These are phyloP conservation scores for Megamerina dolium DNA, from an alignment of 2,888 invertebrate species.

Conservation along the genomic window DNA sequence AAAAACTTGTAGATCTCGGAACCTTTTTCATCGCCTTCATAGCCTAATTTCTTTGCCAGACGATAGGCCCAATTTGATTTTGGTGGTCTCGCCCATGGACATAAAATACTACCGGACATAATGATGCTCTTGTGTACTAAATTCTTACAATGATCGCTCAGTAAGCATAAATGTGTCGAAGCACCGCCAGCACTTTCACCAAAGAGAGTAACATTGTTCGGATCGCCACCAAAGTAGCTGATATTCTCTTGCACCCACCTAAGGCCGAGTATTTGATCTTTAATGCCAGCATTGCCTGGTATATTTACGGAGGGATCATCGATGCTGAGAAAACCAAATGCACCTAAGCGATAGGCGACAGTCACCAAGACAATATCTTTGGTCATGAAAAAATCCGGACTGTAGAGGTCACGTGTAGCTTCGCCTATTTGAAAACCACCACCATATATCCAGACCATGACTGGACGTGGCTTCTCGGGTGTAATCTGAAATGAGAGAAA, in stretches of 20 bases:
- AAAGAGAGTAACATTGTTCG: slow-evolving; percentile 52
- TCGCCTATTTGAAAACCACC: slow-evolving; percentile 51
- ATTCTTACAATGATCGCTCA: slow-evolving; percentile 50
- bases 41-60: slow-evolving; percentile 39
- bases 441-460: slow-evolving; percentile 53
- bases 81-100: slow-evolving; percentile 39
- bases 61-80: slow-evolving; percentile 33
- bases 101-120: slow-evolving; percentile 42
- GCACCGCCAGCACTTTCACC: slow-evolving; percentile 54
- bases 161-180: slow-evolving; percentile 49
- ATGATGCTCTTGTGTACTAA: slow-evolving; percentile 41
- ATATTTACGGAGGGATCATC: slow-evolving; percentile 49
- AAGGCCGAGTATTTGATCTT: slow-evolving; percentile 52
- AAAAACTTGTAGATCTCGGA: slow-evolving; percentile 40
- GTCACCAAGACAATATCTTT: slow-evolving; percentile 51
- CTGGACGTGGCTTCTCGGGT: slow-evolving; percentile 34
- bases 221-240: slow-evolving; percentile 51
- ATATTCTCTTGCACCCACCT: slow-evolving; percentile 53
- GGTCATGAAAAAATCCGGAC: slow-evolving; percentile 51
- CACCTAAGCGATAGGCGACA: slow-evolving; percentile 51
- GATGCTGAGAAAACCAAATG: slow-evolving; percentile 51
- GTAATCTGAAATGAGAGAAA: slow-evolving; percentile 28
- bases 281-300: slow-evolving; percentile 54
- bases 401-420: slow-evolving; percentile 45
- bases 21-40: slow-evolving; percentile 36